These are phyloP conservation scores for Conomelus anceps DNA, from an alignment of 2,888 invertebrate species.

Conservation along the genomic window DNA sequence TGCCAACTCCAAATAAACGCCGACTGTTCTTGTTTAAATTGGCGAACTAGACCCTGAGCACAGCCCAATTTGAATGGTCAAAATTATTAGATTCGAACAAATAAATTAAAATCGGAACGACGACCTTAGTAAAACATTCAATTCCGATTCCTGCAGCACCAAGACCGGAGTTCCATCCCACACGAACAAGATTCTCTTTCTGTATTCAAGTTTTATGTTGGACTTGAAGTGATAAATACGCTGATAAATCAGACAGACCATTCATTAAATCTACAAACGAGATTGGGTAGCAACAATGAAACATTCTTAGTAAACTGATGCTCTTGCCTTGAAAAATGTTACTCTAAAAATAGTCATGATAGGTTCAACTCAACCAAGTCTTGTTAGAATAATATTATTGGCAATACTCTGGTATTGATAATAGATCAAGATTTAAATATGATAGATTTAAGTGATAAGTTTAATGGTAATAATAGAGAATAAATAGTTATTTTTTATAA, in stretches of 20 bases:
- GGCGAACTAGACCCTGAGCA: neutral
- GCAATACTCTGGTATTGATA: neutral
- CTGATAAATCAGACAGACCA: neutral
- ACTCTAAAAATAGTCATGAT: neutral
- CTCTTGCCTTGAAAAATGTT: neutral
- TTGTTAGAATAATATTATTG: neutral
- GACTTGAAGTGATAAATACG: conserved; percentile 4
- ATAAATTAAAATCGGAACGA: neutral
- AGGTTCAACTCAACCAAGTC: neutral
- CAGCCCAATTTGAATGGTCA: neutral
- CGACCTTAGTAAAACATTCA: neutral
- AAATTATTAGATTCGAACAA: neutral
- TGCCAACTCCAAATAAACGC: neutral
- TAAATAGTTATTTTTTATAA: too few species aligned
- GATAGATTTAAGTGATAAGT: too few species aligned
- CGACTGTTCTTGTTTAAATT: neutral
- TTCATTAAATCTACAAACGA: neutral
- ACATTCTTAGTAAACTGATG: neutral
- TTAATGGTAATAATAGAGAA: too few species aligned
- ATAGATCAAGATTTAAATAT: too few species aligned
- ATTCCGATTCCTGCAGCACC: neutral
- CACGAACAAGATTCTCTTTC: neutral
- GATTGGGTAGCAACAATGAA: neutral
- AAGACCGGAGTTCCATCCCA: neutral
- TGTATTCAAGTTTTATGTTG: neutral